Base-by-base conservation (phyloP, 2,797 vertebrate genomes). In the Girardinus metallicus region DNA sequence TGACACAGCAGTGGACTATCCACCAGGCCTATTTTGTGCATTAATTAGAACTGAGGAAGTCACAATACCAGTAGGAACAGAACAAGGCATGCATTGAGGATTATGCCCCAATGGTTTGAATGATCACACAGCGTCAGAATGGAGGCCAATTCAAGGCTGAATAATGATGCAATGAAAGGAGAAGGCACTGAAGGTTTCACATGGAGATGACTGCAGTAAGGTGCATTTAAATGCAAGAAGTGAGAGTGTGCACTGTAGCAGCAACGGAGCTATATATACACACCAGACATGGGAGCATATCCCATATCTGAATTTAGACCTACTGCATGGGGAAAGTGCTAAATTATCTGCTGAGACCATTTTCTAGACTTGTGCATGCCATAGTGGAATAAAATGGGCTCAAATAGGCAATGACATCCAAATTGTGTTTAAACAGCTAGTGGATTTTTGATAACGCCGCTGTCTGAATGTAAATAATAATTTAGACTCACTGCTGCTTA, bases 11-110 rank as follows among this genome's bases (percentile, higher is more conserved):
- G 80, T 62, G 71, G 83, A 85, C 83, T 79, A 89, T 91, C 90
- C 88, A 87, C 91, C 83, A 88, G 83, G 85, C 31, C 39, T 70
- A 77, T 87, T 91, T 90, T 90, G 87, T 92, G 88, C 86, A 86
- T 91, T 89, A 91, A 92, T 92, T 88, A 86, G 82, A 90, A 94
- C 80, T 86, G 92, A 88, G 92, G 87, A 94, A 92, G 91, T 92
- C 90, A 89, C 88, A 90, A 87, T 91, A 79, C 78, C 74, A 74
- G 81, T 76, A 66, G 92, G 85, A 94, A 94, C 92, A 71, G 92
- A 94, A 95, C 93, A 95, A 94, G 88, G 90, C 86, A 4, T 41
- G 91, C 91, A 95, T 95, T 95, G 91, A 94, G 84, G 75, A 88
- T 82, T 75, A 84, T 74, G 83, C 83, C 79, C 60, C 78, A 76